These are phyloP conservation scores for Drosophila orosa DNA, from an alignment of 1,140 invertebrate species.

Conservation along the genomic window DNA sequence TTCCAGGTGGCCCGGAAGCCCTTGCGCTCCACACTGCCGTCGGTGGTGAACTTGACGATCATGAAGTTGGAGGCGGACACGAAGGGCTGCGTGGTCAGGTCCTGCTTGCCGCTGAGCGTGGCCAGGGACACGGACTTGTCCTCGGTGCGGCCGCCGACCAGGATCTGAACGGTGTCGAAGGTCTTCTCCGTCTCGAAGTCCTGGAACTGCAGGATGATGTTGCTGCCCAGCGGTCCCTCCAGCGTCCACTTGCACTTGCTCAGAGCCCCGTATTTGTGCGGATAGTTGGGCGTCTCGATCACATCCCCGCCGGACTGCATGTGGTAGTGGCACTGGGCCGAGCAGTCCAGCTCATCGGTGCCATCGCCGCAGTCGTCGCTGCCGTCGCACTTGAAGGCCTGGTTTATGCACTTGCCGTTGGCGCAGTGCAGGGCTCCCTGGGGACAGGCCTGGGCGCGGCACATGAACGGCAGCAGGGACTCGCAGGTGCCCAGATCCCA, in stretches of 20 bases:
- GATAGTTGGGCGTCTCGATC: conserved; percentile 97
- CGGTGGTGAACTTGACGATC: conserved; percentile 98
- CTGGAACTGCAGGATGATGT: conserved; percentile 96
- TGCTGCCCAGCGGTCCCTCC: conserved; percentile 97
- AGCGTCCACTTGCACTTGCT: conserved; percentile 98
- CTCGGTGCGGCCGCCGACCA: conserved; percentile 97
- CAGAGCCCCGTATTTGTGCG: conserved; percentile 94
- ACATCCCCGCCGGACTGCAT: conserved; percentile 97
- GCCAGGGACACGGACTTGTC: conserved; percentile 96
- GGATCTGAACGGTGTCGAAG: conserved; percentile 97
- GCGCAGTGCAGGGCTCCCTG: conserved; percentile 95
- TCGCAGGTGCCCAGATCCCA: conserved; percentile 98
- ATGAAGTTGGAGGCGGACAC: conserved; percentile 98
- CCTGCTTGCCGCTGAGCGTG: conserved; percentile 95
- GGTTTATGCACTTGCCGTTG: conserved; percentile 95
- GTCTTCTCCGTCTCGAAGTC: conserved; percentile 98
- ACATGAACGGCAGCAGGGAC: conserved; percentile 96
- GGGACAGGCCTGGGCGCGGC: conserved; percentile 95
- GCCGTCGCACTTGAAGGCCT: conserved; percentile 95
- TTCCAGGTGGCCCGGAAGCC: conserved; percentile 97
- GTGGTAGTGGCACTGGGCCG: conserved; percentile 94
- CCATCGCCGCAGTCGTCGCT: conserved; percentile 96
- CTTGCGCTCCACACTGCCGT: conserved; percentile 96
- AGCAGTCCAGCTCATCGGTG: conserved; percentile 96
- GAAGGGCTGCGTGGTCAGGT: conserved; percentile 92